Conservation (phyloP, 2,113 vertebrate species). For the Pyxicephalus adspersus region DNA sequence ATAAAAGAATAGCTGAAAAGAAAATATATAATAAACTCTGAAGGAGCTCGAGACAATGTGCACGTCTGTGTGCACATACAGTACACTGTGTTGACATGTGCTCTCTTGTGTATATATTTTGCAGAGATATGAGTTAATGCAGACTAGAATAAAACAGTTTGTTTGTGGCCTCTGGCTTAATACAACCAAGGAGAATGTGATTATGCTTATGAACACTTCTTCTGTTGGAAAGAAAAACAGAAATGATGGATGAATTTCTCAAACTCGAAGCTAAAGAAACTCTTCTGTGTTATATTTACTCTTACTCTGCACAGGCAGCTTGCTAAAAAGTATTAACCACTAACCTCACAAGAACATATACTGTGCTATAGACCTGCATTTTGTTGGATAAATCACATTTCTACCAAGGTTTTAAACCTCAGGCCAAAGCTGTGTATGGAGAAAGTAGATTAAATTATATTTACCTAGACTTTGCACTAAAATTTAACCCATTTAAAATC, state of each 20-base stretch:
- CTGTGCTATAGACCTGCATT: not conserved
- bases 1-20: conserved; percentile 15
- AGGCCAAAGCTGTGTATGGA: conserved; percentile 85
- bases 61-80: conserved; percentile 30
- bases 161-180: conserved; percentile 47
- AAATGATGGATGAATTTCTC: conserved; percentile 51
- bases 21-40: conserved; percentile 34
- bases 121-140: conserved; percentile 41
- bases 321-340: conserved; percentile 24
- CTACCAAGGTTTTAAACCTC: conserved; percentile 77
- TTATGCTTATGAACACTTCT: conserved; percentile 55
- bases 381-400: not conserved
- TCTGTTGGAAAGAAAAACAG: conserved; percentile 48
- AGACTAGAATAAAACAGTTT: conserved; percentile 44
- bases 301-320: not conserved
- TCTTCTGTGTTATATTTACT: conserved; percentile 16
- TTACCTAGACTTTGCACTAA: not conserved
- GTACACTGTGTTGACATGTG: conserved; percentile 45
- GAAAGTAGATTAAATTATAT: conserved; percentile 73
- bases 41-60: conserved; percentile 27
- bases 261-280: conserved; percentile 33
- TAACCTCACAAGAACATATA: not conserved
- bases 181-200: conserved; percentile 49
- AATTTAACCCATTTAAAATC: not conserved
- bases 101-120: conserved; percentile 50